phyloP scores from a whole-genome alignment of 1,140 invertebrate species.

The Maniola jurtina region DNA sequence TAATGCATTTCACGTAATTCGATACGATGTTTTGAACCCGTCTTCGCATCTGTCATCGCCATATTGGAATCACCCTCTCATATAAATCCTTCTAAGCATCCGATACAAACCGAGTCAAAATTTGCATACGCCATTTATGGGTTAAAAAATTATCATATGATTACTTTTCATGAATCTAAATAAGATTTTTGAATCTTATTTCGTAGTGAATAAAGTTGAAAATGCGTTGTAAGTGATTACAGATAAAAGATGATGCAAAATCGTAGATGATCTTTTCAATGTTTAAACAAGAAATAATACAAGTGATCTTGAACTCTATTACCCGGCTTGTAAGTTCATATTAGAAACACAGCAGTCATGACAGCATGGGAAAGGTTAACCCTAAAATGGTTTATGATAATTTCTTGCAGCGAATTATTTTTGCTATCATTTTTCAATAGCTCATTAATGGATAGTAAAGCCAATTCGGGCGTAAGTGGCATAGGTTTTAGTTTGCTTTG shows the following conservation, averaged over 20 bases:
- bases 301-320: neutral
- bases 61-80: conserved; percentile 54
- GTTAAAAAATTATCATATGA: conserved; percentile 68
- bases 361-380: conserved; percentile 52
- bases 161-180: conserved; percentile 35
- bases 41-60: conserved; percentile 68
- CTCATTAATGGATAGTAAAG: conserved; percentile 67
- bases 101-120: conserved; percentile 45
- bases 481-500: conserved; percentile 50
- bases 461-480: conserved; percentile 60
- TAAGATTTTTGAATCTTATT: conserved; percentile 27
- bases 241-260: conserved; percentile 33
- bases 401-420: conserved; percentile 64
- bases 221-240: conserved; percentile 3
- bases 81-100: conserved; percentile 46
- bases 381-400: conserved; percentile 72
- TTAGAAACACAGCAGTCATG: neutral
- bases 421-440: conserved; percentile 78
- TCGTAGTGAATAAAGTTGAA: neutral
- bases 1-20: conserved; percentile 36
- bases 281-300: neutral
- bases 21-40: conserved; percentile 55
- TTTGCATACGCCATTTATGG: conserved; percentile 74
- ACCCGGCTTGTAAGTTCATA: conserved; percentile 19
- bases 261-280: conserved; percentile 31